Conservation (phyloP, 2,888 invertebrate species). For the Ormia ochracea region DNA sequence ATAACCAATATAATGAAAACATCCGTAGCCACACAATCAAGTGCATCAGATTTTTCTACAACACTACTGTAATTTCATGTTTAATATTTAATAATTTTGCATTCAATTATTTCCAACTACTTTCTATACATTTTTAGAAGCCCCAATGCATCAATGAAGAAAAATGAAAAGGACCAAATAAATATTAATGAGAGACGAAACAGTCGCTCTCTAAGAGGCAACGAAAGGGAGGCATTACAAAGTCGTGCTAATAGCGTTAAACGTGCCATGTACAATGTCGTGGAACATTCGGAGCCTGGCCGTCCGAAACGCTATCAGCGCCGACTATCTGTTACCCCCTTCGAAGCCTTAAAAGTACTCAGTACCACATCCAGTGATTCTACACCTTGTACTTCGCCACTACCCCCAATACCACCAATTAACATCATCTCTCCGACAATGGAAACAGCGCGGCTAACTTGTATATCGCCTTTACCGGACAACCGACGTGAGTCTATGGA, state of each 20-base stretch:
- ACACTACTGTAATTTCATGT: slow-evolving; percentile 61
- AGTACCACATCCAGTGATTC: slow-evolving; percentile 71
- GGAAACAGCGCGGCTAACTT: slow-evolving; percentile 78
- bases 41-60: slow-evolving; percentile 62
- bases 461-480: slow-evolving; percentile 83
- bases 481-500: slow-evolving; percentile 80
- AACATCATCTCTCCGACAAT: slow-evolving; percentile 76
- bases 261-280: slow-evolving; percentile 86
- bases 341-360: slow-evolving; percentile 74
- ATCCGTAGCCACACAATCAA: slow-evolving; percentile 65
- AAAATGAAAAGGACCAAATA: slow-evolving; percentile 79
- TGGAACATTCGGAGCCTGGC: slow-evolving; percentile 85
- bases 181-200: slow-evolving; percentile 77
- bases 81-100: not conserved
- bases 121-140: too few relatives aligned
- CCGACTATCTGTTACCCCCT: slow-evolving; percentile 75
- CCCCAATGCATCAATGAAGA: slow-evolving; percentile 77
- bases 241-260: slow-evolving; percentile 88
- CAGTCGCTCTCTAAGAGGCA: slow-evolving; percentile 76
- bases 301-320: slow-evolving; percentile 78
- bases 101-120: too few relatives aligned
- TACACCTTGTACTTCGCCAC: slow-evolving; percentile 74
- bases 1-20: slow-evolving; percentile 71
- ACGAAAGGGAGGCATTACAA: slow-evolving; percentile 80
- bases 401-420: slow-evolving; percentile 74